Percentiles rank a stretch among this genome's conserved stretches.
Conservation (phyloP, 2,797 vertebrate genomes). For the Dallia pectoralis region DNA sequence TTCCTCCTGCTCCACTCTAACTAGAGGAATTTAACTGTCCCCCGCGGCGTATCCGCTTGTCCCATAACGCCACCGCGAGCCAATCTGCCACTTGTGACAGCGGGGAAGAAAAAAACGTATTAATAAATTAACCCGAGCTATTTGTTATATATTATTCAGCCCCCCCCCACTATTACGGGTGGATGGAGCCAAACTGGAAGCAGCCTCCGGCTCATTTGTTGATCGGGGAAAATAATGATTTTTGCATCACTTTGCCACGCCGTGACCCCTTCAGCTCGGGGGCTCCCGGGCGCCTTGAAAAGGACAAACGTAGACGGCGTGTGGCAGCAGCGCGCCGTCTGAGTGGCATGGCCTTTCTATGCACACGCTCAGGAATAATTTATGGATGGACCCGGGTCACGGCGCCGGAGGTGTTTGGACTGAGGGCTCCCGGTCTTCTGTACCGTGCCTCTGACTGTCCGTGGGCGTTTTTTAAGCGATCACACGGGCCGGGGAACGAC, state of each 20-base stretch:
- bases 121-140: slow-evolving; percentile 22
- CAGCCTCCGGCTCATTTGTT: slow-evolving; percentile 18
- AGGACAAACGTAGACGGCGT: slow-evolving; percentile 30
- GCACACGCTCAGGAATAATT: slow-evolving; percentile 19
- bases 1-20: slow-evolving; percentile 4
- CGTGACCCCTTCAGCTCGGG: slow-evolving; percentile 17
- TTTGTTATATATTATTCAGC: slow-evolving; percentile 31
- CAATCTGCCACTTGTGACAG: slow-evolving; percentile 8
- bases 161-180: slow-evolving; percentile 8
- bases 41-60: slow-evolving; percentile 25
- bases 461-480: background rate
- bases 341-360: slow-evolving; percentile 17
- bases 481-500: background rate
- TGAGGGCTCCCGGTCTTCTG: background rate
- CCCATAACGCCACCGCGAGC: background rate
- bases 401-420: slow-evolving; percentile 6
- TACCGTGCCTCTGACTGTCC: background rate
- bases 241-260: slow-evolving; percentile 19
- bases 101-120: slow-evolving; percentile 15
- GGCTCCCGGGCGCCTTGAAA: slow-evolving; percentile 8
- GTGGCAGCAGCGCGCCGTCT: slow-evolving; percentile 15
- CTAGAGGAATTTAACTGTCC: slow-evolving; percentile 32
- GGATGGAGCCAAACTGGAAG: background rate
- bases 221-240: slow-evolving; percentile 19
- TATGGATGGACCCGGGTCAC: slow-evolving; percentile 14